Base-by-base conservation (phyloP, 1,140 invertebrate genomes). In the Cyclina sinensis region DNA sequence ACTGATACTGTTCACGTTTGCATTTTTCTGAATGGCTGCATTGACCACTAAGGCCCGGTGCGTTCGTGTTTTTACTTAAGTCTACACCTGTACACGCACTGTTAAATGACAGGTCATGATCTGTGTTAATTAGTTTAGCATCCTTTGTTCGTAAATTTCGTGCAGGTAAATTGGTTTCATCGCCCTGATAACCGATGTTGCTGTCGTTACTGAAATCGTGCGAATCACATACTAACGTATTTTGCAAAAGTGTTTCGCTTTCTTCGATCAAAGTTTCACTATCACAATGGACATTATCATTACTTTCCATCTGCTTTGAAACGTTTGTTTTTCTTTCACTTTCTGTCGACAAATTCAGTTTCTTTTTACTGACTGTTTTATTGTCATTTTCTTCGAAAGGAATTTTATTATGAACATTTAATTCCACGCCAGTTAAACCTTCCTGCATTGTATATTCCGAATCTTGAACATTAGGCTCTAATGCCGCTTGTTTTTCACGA, bases 51-150 rank as follows among this genome's bases (percentile, higher is more conserved):
- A 57, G 74, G 24, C 27, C 24, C 24, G 48, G 21, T 51, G 35
- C 46, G 32, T 27, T 48, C 35, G 74, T 16, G 18, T 78, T 78
- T 51, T 54, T 24, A 35, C n/a, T 57, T 30, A 32, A 14, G 37
- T 37, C 0, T n/a, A 1, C 39, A 32, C 18, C 11, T 18, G 0
- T 78, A 78, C 14, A 27, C 54, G 46, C 14, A 35, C n/a, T 16
- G 35, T 78, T 46, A 51, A 48, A 46, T 30, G 74, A 78, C 48
- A 30, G 32, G 74, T 78, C 74, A 54, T 32, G 24, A 35, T 48
- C 74, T 2, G 14, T 54, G 30, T 54, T 78, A 78, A 78, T 78
- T 78, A 57, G 4, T 30, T 30, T 78, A 78, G 14, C 46, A 78
- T 51, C 46, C 14, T 0, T 51, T 54, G 43, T 48, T 35, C 46